Evolutionary conservation across 2,113 vertebrate genomes (phyloP).

Genomic region (Tautogolabrus adspersus): DNA sequence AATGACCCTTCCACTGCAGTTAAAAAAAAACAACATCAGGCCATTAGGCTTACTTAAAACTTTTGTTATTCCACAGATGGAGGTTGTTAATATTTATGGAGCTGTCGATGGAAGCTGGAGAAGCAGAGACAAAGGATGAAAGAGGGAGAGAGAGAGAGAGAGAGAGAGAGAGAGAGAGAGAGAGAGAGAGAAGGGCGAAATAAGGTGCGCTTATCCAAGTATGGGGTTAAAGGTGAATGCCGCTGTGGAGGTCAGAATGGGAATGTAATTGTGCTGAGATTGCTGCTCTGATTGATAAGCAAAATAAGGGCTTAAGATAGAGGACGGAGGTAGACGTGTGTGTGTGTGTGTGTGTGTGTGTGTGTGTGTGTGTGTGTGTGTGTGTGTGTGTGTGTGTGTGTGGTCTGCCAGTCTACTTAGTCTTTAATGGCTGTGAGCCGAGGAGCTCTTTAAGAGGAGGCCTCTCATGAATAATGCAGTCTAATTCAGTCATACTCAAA

Average conservation of each 20-base stretch:
- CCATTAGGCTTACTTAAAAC: conserved; percentile 66
- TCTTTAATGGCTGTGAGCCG: conserved; percentile 68
- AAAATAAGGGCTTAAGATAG: conserved; percentile 29
- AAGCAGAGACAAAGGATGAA: conserved; percentile 14
- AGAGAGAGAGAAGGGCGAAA: background rate
- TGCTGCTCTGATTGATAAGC: conserved; percentile 55
- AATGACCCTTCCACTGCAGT: conserved; percentile 18
- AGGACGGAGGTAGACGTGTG: conserved; percentile 9
- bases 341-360: conserved; percentile 11
- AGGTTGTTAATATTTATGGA: conserved; percentile 71
- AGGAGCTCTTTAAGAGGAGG: conserved; percentile 58
- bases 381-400: conserved; percentile 7
- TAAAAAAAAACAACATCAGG: conserved; percentile 53
- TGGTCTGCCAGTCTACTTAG: conserved; percentile 49
- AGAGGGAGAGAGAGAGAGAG: background rate
- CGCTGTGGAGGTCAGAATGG: conserved; percentile 22
- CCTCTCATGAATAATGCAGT: conserved; percentile 78
- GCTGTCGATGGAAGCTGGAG: conserved; percentile 35
- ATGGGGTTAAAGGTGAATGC: conserved; percentile 61
- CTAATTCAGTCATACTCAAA: conserved; percentile 40
- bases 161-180: background rate
- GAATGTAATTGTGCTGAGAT: conserved; percentile 54
- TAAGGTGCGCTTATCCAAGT: conserved; percentile 18
- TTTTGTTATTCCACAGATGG: conserved; percentile 61
- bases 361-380: conserved; percentile 30